phyloP scores from a whole-genome alignment of 1,140 invertebrate genomes.

The Diachasma alloeum region DNA sequence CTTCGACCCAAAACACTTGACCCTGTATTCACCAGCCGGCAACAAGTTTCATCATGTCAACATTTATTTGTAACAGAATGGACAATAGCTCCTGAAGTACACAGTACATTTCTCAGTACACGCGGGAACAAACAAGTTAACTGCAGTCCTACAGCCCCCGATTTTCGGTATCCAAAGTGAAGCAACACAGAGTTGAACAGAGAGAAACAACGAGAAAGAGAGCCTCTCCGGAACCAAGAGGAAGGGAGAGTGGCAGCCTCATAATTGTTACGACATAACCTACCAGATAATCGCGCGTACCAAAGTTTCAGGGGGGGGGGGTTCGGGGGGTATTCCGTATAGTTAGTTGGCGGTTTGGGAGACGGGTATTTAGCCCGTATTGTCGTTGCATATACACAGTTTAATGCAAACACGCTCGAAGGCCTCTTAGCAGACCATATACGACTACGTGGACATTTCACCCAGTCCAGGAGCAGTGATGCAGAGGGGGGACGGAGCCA shows the following conservation, averaged over 20 bases:
- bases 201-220: conserved; percentile 25
- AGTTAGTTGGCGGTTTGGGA: conserved; percentile 58
- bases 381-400: conserved; percentile 54
- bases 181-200: background rate
- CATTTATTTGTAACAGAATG: background rate
- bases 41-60: background rate
- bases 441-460: conserved; percentile 35
- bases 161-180: background rate
- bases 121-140: background rate
- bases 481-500: background rate
- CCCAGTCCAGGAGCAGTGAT: conserved; percentile 28
- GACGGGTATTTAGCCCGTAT: conserved; percentile 63
- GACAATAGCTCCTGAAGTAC: background rate
- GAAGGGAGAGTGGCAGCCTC: conserved; percentile 55
- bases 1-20: too few relatives aligned
- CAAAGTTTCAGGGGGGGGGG: conserved; percentile 56
- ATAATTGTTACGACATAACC: conserved; percentile 66
- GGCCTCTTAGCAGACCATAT: conserved; percentile 23
- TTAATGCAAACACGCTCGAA: conserved; percentile 46
- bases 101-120: background rate
- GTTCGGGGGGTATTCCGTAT: conserved; percentile 51
- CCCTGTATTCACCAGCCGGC: background rate
- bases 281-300: conserved; percentile 62
- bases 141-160: conserved; percentile 20
- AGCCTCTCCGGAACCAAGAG: background rate